Conservation (phyloP, 2,888 invertebrate genomes). For the Aquatica leii region DNA sequence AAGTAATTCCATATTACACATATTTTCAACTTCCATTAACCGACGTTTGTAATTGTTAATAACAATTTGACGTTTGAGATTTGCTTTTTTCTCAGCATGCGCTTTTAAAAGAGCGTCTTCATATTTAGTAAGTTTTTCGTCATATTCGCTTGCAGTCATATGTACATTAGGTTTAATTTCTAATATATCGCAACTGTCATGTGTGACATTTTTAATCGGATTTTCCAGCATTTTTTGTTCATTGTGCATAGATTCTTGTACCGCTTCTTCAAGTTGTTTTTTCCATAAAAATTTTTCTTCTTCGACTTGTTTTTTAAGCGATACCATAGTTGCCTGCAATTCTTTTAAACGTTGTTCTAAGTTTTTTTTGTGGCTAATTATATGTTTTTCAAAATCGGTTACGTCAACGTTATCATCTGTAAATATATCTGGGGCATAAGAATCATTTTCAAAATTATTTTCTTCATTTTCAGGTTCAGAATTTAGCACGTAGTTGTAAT, state of each 20-base stretch:
- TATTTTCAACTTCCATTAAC: slow-evolving; percentile 58
- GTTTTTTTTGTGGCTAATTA: slow-evolving; percentile 37
- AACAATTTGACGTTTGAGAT: slow-evolving; percentile 53
- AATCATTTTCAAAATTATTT: neutral
- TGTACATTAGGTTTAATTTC: neutral
- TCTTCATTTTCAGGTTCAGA: slow-evolving; percentile 24
- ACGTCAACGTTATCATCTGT: slow-evolving; percentile 42
- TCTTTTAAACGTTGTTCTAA: slow-evolving; percentile 51
- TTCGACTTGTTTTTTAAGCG: slow-evolving; percentile 50
- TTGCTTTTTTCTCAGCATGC: slow-evolving; percentile 52
- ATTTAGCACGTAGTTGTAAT: slow-evolving; percentile 44
- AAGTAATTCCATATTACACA: slow-evolving; percentile 59
- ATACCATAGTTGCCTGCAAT: slow-evolving; percentile 50
- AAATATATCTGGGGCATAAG: neutral
- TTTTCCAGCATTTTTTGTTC: slow-evolving; percentile 41
- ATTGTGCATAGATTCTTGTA: slow-evolving; percentile 1
- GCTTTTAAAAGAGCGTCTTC: slow-evolving; percentile 51
- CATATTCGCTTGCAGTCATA: slow-evolving; percentile 50
- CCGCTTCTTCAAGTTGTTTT: slow-evolving; percentile 52
- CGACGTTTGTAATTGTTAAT: slow-evolving; percentile 57
- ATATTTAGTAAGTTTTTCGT: slow-evolving; percentile 51
- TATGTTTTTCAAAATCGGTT: slow-evolving; percentile 24
- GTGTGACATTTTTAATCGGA: slow-evolving; percentile 24
- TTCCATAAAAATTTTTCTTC: slow-evolving; percentile 55
- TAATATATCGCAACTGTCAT: slow-evolving; percentile 6